phyloP scores from a whole-genome alignment of 1,140 invertebrate genomes.

The Hycleus phaleratus region DNA sequence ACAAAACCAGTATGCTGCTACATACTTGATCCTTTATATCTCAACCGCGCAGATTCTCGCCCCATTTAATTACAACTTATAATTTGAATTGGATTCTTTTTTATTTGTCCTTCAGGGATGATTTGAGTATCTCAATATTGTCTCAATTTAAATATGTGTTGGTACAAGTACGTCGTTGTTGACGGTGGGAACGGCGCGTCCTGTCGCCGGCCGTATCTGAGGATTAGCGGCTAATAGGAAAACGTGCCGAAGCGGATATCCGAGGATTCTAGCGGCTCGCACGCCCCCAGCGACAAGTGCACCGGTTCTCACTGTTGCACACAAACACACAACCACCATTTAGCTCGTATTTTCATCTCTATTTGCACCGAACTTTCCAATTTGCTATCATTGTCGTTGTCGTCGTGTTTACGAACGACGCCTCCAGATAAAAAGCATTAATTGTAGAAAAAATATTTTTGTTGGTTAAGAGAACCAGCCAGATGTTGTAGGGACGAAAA shows the following conservation, averaged over 20 bases:
- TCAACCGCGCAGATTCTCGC: background rate
- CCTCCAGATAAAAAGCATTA: conserved; percentile 16
- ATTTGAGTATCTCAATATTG: too few relatives aligned
- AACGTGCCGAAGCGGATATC: conserved; percentile 33
- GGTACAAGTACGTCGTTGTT: too few relatives aligned
- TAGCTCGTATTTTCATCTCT: too few relatives aligned
- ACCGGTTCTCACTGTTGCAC: conserved; percentile 23
- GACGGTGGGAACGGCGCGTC: conserved; percentile 11
- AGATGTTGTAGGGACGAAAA: background rate
- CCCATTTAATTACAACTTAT: background rate
- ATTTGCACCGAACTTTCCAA: too few relatives aligned
- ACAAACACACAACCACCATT: too few relatives aligned
- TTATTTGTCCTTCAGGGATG: too few relatives aligned
- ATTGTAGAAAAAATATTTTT: conserved; percentile 17
- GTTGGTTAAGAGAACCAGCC: background rate
- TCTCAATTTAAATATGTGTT: too few relatives aligned
- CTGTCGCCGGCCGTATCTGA: conserved; percentile 9
- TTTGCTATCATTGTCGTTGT: background rate
- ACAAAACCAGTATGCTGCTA: too few relatives aligned
- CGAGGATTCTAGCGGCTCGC: conserved; percentile 30
- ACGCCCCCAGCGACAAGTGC: conserved; percentile 31
- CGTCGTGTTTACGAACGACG: conserved; percentile 11
- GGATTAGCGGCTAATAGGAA: conserved; percentile 33
- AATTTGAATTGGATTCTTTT: too few relatives aligned
- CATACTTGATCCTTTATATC: too few relatives aligned